A percentile compares a stretch with the other conserved stretches of the same genome.
phyloP scores from a whole-genome alignment of 2,888 invertebrate species.

The Hofmannophila pseudospretella region DNA sequence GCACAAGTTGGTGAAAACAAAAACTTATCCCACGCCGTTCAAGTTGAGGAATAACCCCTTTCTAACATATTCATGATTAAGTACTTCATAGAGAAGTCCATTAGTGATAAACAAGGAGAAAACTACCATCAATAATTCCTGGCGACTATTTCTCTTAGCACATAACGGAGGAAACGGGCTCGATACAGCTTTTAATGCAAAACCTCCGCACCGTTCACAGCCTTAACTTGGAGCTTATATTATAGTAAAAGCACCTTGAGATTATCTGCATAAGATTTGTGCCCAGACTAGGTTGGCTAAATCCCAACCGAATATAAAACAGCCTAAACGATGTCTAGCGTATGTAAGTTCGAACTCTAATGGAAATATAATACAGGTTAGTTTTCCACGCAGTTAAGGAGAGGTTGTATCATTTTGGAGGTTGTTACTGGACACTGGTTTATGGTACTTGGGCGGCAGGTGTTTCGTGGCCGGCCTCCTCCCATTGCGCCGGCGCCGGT shows the following conservation, averaged over 20 bases:
- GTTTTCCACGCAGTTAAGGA: constrained; percentile 22
- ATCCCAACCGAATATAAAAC: background rate
- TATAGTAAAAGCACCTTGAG: constrained; percentile 62
- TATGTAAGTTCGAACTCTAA: constrained; percentile 24
- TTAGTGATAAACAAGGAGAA: too few relatives aligned
- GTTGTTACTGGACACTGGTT: constrained; percentile 46
- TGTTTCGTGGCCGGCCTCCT: constrained; percentile 69
- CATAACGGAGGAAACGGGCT: constrained; percentile 23
- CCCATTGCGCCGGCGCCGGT: constrained; percentile 67
- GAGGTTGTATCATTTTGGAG: constrained; percentile 27
- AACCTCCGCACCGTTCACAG: constrained; percentile 45
- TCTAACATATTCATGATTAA: too few relatives aligned
- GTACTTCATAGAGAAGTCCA: too few relatives aligned
- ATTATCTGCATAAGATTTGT: constrained; percentile 70
- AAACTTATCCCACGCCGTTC: too few relatives aligned
- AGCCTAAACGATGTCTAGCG: constrained; percentile 8
- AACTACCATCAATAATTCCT: too few relatives aligned
- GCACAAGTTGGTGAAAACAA: too few relatives aligned
- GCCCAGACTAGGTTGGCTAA: constrained; percentile 62
- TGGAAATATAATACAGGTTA: constrained; percentile 28
- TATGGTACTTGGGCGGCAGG: constrained; percentile 75
- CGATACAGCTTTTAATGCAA: constrained; percentile 33
- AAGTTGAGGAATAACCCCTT: too few relatives aligned
- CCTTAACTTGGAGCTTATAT: constrained; percentile 47
- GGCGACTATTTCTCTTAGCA: constrained; percentile 6